Percentiles rank a stretch among this genome's conserved stretches.
These are phyloP conservation scores for Magallana ariakensis DNA, from an alignment of 1,140 invertebrate species.

Conservation along the genomic window DNA sequence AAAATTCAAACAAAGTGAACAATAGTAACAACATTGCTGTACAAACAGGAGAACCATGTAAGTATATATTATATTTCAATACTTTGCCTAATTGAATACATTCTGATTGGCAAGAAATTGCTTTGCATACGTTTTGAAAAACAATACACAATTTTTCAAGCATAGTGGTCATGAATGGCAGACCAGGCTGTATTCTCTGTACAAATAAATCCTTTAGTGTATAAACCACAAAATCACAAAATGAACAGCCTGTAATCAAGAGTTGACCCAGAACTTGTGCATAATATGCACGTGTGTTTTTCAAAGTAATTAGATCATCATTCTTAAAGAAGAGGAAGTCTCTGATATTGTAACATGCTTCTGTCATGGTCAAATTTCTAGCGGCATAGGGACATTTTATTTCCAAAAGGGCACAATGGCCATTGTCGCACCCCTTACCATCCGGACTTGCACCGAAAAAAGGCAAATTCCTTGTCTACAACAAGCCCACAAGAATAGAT, in stretches of 20 bases:
- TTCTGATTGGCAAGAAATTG: neutral
- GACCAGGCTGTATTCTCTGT: constrained; percentile 49
- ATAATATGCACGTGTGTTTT: constrained; percentile 40
- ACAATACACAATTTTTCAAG: constrained; percentile 23
- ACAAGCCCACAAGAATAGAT: constrained; percentile 56
- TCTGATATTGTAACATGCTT: neutral
- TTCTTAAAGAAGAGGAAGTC: constrained; percentile 29
- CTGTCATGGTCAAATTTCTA: constrained; percentile 40
- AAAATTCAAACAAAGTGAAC: too few species aligned
- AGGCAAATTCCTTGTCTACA: constrained; percentile 43
- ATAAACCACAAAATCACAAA: constrained; percentile 55
- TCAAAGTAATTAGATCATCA: neutral
- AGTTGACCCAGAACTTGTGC: constrained; percentile 54
- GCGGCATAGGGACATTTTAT: constrained; percentile 55
- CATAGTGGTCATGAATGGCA: constrained; percentile 18
- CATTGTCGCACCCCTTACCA: constrained; percentile 49
- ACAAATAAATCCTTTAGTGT: constrained; percentile 51
- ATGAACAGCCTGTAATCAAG: constrained; percentile 47
- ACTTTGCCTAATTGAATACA: neutral
- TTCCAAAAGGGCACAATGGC: constrained; percentile 45
- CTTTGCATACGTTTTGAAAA: constrained; percentile 39
- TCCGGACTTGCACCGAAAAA: constrained; percentile 46
- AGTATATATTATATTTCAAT: neutral
- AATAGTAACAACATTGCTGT: too few species aligned
- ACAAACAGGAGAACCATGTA: constrained; percentile 11